Conservation (phyloP, 2,888 invertebrate species). For the Ellobium chinense region DNA sequence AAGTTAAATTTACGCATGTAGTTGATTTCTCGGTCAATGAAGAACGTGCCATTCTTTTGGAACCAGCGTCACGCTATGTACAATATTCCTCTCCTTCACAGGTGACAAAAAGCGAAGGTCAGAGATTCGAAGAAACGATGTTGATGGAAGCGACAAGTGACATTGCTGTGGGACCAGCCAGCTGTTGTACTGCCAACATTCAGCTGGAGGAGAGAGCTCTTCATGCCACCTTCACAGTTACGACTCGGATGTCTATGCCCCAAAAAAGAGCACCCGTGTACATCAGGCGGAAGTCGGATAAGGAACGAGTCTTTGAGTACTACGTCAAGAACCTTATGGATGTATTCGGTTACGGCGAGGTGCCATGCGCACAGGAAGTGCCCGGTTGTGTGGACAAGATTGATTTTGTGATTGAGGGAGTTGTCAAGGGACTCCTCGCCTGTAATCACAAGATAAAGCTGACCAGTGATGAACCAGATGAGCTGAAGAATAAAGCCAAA, state of each 20-base stretch:
- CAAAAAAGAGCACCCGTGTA: slow-evolving; percentile 45
- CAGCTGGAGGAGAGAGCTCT: slow-evolving; percentile 49
- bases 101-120: slow-evolving; percentile 52
- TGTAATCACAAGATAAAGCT: slow-evolving; percentile 38
- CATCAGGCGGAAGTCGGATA: slow-evolving; percentile 42
- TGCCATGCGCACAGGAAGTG: slow-evolving; percentile 21
- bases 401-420: slow-evolving; percentile 33
- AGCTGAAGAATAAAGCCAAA: slow-evolving; percentile 8
- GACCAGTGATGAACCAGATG: slow-evolving; percentile 33
- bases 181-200: slow-evolving; percentile 49
- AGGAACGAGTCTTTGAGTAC: slow-evolving; percentile 39
- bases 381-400: background rate
- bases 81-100: too few relatives aligned
- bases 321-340: slow-evolving; percentile 36
- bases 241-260: slow-evolving; percentile 46
- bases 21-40: too few relatives aligned
- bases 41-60: too few relatives aligned
- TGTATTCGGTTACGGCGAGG: background rate
- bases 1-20: too few relatives aligned
- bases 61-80: too few relatives aligned
- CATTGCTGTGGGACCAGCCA: slow-evolving; percentile 48
- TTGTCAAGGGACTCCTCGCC: slow-evolving; percentile 31
- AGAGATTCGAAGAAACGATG: slow-evolving; percentile 52
- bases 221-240: slow-evolving; percentile 46
- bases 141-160: slow-evolving; percentile 53